phyloP scores from a whole-genome alignment of 92 coral and sea anemone species.

The Palythoa grandis region DNA sequence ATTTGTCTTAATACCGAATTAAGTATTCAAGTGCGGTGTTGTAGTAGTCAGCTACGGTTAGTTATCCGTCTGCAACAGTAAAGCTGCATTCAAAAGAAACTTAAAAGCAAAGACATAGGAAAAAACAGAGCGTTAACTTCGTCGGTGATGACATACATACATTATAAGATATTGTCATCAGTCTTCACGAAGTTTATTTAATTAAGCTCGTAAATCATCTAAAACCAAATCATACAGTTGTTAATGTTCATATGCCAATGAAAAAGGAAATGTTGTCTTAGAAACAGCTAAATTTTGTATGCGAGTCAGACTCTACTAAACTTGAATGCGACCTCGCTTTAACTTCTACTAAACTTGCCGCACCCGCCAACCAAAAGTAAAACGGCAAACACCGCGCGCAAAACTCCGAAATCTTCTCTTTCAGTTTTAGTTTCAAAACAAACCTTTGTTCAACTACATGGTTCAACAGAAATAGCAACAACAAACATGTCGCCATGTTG shows the following conservation, averaged over 20 bases:
- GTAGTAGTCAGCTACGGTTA: too few relatives aligned
- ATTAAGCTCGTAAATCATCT: slow-evolving; percentile 34
- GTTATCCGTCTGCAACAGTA: too few relatives aligned
- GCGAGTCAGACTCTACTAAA: background rate
- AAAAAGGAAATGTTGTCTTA: slow-evolving; percentile 32
- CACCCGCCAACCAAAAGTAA: background rate
- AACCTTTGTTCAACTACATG: background rate
- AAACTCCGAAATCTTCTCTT: background rate
- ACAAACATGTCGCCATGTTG: background rate
- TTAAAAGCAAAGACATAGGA: background rate
- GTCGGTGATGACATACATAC: background rate
- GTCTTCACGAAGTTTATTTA: slow-evolving; percentile 11
- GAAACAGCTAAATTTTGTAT: slow-evolving; percentile 21
- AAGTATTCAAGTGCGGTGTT: background rate
- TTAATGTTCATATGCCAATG: slow-evolving; percentile 38
- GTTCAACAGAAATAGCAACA: background rate
- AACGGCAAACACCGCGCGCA: background rate
- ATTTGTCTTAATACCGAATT: background rate
- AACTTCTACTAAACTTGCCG: background rate
- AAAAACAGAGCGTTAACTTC: background rate
- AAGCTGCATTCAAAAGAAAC: background rate
- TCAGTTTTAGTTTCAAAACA: background rate
- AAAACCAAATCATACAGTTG: slow-evolving; percentile 8
- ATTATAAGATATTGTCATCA: slow-evolving; percentile 8
- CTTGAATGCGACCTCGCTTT: background rate